Evolutionary conservation across 2,113 vertebrate species (phyloP).

Genomic region (Tachuris rubrigastra): DNA sequence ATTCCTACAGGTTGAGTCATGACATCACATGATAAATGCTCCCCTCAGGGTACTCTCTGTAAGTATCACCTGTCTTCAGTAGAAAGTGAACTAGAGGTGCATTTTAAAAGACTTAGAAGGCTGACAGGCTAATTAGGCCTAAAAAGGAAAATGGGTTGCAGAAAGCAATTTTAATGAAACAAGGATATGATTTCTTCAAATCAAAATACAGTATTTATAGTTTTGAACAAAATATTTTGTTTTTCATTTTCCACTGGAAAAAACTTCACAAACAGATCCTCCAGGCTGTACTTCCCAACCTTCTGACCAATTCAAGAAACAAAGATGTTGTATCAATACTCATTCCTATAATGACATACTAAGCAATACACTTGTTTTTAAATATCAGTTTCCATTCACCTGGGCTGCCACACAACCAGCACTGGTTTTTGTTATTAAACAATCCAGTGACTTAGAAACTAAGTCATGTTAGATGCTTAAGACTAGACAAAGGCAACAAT

Average conservation of each 20-base stretch:
- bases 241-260: not conserved
- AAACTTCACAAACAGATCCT: not conserved
- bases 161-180: not conserved
- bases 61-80: not conserved
- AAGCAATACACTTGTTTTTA: not conserved
- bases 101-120: not conserved
- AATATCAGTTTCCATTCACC: not conserved
- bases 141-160: not conserved
- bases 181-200: not conserved
- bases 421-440: not conserved
- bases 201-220: not conserved
- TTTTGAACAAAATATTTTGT: not conserved
- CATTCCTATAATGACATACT: not conserved
- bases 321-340: not conserved
- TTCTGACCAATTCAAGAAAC: not conserved
- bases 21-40: not conserved
- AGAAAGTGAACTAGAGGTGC: not conserved
- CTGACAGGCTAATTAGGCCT: not conserved
- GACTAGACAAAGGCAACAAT: not conserved
- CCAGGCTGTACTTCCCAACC: not conserved
- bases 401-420: not conserved
- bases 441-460: not conserved
- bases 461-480: not conserved
- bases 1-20: fast-evolving
- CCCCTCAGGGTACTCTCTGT: not conserved